Conservation (phyloP, 2,113 vertebrate genomes). For the Echinops telfairi region DNA sequence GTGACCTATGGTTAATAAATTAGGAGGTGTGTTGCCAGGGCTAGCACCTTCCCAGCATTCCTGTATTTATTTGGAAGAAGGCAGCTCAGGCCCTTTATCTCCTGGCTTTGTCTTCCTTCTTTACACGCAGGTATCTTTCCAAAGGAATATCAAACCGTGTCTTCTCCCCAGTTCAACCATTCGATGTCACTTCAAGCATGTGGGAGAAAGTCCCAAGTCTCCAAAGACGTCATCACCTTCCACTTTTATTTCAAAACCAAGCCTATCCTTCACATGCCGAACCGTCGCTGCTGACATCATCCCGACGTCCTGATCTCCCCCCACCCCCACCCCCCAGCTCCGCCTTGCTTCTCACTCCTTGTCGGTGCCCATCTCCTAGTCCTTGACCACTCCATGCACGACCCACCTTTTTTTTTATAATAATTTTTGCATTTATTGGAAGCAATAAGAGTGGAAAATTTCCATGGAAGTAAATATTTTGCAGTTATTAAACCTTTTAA, state of each 20-base stretch:
- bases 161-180: neutral
- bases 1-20: neutral
- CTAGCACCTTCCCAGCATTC: neutral
- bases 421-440: conserved; percentile 55
- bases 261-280: neutral
- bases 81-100: neutral
- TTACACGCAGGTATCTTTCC: too few species aligned
- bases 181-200: too few species aligned
- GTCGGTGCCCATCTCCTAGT: neutral
- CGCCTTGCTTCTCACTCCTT: neutral
- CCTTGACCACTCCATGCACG: neutral
- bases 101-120: neutral
- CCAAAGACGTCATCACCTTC: neutral
- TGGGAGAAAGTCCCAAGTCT: too few species aligned
- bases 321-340: neutral
- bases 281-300: neutral
- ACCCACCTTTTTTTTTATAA: neutral
- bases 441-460: conserved; percentile 53
- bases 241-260: neutral
- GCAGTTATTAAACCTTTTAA: conserved; percentile 28
- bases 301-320: neutral
- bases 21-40: neutral
- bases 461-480: conserved; percentile 54
- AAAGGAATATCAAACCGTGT: neutral
- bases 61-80: neutral